Evolutionary conservation across 2,797 vertebrate species (phyloP).

Genomic region (Hybognathus amarus): DNA sequence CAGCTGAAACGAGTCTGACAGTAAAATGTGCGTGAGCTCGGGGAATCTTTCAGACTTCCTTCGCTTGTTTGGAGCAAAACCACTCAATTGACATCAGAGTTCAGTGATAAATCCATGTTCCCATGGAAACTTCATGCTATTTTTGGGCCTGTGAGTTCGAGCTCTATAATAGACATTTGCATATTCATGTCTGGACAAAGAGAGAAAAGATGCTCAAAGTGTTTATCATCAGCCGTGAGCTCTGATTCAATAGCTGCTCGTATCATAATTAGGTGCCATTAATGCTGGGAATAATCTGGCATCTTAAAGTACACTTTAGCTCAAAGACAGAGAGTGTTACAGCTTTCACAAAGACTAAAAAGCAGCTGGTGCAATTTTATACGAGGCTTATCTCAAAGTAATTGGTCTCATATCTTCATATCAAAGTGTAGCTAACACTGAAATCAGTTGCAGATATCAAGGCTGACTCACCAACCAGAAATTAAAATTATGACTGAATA

Average conservation of each 20-base stretch:
- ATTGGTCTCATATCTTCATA: constrained; percentile 32
- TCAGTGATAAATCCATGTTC: constrained; percentile 59
- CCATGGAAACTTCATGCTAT: constrained; percentile 66
- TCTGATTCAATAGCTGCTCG: constrained; percentile 28
- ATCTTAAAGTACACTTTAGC: constrained; percentile 27
- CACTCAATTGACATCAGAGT: constrained; percentile 47
- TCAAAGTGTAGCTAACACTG: constrained; percentile 7
- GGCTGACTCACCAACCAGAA: neutral
- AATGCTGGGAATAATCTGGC: constrained; percentile 14
- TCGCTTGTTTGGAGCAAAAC: constrained; percentile 36
- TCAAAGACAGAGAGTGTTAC: constrained; percentile 20
- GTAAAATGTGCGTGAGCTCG: neutral
- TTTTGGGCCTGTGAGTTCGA: constrained; percentile 55
- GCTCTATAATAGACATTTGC: constrained; percentile 57
- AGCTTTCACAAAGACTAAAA: constrained; percentile 20
- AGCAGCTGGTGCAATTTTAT: constrained; percentile 33
- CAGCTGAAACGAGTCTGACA: neutral
- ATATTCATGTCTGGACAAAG: constrained; percentile 56
- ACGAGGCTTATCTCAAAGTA: neutral
- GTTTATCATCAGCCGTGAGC: constrained; percentile 31
- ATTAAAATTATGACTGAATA: neutral
- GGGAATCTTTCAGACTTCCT: constrained; percentile 38
- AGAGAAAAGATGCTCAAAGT: constrained; percentile 38
- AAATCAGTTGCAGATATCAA: neutral
- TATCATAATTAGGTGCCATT: constrained; percentile 30